Conservation (phyloP, 2,113 vertebrate species). For the Ceuthmochares aereus region DNA sequence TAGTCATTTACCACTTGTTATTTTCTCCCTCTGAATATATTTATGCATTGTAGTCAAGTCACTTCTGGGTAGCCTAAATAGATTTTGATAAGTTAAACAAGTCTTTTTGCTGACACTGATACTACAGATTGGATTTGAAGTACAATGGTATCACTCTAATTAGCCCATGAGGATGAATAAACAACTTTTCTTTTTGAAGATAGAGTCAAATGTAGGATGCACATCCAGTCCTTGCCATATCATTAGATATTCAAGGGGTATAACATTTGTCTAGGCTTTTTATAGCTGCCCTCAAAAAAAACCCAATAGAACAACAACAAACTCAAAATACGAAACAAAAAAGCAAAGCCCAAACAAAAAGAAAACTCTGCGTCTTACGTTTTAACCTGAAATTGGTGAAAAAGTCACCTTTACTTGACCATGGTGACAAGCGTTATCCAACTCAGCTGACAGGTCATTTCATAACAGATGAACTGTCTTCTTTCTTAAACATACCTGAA, state of each 20-base stretch:
- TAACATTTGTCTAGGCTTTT: not conserved
- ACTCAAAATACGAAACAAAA: not conserved
- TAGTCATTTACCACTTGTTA: not conserved
- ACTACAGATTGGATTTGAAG: constrained; percentile 14
- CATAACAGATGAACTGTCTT: not conserved
- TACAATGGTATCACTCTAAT: constrained; percentile 11
- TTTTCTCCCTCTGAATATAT: constrained; percentile 17
- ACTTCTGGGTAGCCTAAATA: constrained; percentile 42
- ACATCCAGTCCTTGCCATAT: not conserved
- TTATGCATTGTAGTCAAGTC: not conserved
- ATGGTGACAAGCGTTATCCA: not conserved
- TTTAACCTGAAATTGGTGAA: not conserved
- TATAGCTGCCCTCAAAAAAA: not conserved
- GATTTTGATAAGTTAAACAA: constrained; percentile 47
- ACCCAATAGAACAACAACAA: no score
- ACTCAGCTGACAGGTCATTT: not conserved
- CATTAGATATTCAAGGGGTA: not conserved
- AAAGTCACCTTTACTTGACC: not conserved
- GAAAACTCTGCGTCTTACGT: not conserved
- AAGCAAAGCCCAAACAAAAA: not conserved
- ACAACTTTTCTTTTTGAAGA: not conserved
- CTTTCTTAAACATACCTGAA: not conserved
- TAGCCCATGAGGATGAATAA: not conserved
- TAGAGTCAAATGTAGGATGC: not conserved
- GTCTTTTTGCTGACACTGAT: constrained; percentile 29